Conservation (phyloP, 2,888 invertebrate species). For the Brachypalpus laphriformis region DNA sequence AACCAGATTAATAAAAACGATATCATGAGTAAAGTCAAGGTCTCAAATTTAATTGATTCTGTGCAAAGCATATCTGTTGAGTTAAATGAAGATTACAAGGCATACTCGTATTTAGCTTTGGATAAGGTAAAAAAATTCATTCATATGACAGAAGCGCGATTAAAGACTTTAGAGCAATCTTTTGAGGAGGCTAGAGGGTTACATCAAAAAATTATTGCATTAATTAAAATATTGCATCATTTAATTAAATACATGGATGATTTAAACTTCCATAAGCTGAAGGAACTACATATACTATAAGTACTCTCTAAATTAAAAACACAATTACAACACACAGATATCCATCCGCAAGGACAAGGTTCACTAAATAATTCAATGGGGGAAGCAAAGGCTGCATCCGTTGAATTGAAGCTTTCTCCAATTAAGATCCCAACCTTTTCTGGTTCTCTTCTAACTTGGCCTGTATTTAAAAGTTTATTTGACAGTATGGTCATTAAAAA, state of each 20-base stretch:
- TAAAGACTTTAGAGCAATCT: not conserved
- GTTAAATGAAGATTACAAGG: not conserved
- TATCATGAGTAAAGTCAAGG: too few relatives aligned
- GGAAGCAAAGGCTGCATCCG: not conserved
- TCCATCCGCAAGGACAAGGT: not conserved
- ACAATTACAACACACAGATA: not conserved
- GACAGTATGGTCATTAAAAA: slow-evolving; percentile 4
- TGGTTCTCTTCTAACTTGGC: not conserved
- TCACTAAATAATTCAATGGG: not conserved
- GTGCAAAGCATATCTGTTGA: too few relatives aligned
- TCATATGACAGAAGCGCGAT: slow-evolving; percentile 17
- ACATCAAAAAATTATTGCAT: slow-evolving; percentile 31
- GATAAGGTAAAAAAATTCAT: not conserved
- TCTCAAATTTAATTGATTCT: too few relatives aligned
- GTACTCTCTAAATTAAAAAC: slow-evolving; percentile 8
- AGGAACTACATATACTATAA: not conserved
- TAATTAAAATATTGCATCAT: too few relatives aligned
- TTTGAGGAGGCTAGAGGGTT: slow-evolving; percentile 5
- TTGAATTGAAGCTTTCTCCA: not conserved
- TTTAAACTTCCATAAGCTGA: not conserved
- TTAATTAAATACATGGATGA: not conserved
- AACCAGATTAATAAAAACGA: too few relatives aligned
- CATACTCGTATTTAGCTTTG: not conserved
- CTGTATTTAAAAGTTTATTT: not conserved
- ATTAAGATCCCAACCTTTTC: not conserved